Percentiles rank a stretch among this genome's conserved stretches.
These are phyloP conservation scores for Altica lythri DNA, from an alignment of 2,888 invertebrate species.

Conservation along the genomic window DNA sequence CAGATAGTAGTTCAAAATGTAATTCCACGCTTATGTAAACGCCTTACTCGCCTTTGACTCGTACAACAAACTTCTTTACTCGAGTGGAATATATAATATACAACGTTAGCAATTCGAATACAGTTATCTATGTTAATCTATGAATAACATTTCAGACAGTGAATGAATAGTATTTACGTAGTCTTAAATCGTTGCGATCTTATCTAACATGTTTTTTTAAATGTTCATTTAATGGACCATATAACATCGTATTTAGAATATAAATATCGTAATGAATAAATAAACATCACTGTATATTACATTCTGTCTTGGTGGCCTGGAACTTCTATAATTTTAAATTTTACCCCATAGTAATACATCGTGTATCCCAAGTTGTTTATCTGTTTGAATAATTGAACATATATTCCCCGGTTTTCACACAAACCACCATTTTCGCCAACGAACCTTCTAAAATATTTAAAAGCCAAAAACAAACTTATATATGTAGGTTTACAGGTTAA, in stretches of 20 bases:
- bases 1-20: no score
- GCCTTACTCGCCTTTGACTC: no score
- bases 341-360: not conserved
- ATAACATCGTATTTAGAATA: not conserved
- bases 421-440: conserved; percentile 3
- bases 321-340: not conserved
- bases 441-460: conserved; percentile 11
- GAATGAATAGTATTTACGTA: no score
- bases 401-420: not conserved
- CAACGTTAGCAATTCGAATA: no score
- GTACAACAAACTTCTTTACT: no score
- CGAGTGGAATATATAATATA: no score
- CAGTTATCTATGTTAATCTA: no score
- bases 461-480: not conserved
- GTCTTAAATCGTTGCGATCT: no score
- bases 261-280: not conserved
- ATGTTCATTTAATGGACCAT: not conserved
- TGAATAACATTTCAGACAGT: no score
- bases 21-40: no score
- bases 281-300: not conserved
- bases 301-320: no score
- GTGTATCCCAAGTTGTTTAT: conserved; percentile 5
- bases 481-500: conserved; percentile 10
- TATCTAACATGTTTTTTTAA: not conserved
- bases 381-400: conserved; percentile 2